Evolutionary conservation across 1,140 invertebrate species (phyloP).

Genomic region (Trachymyrmex cornetzi): DNA sequence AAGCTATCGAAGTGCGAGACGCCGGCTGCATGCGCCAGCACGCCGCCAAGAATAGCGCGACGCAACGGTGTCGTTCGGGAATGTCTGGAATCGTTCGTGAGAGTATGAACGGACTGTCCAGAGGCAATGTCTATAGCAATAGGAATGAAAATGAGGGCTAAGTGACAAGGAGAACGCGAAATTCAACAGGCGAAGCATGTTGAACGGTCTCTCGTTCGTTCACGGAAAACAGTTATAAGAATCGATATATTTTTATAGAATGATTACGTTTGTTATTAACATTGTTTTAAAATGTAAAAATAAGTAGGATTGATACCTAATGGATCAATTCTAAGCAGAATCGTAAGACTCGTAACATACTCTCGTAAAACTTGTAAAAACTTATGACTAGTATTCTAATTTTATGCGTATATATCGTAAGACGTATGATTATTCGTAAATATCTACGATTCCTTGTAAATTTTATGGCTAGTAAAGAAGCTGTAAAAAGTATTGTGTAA

Average conservation of each 20-base stretch:
- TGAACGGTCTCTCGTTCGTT: slow-evolving; percentile 33
- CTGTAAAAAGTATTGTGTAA: too few species aligned
- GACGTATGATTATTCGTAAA: too few species aligned
- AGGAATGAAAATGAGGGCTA: slow-evolving; percentile 58
- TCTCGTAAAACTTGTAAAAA: too few species aligned
- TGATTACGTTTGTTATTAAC: slow-evolving; percentile 10
- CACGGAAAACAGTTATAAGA: background rate
- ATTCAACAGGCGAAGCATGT: slow-evolving; percentile 42
- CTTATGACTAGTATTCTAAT: too few species aligned
- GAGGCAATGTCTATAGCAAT: slow-evolving; percentile 13
- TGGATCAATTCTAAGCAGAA: too few species aligned
- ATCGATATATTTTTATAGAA: slow-evolving; percentile 28
- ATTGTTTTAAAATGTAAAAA: background rate
- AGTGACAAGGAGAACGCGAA: background rate
- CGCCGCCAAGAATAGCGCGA: slow-evolving; percentile 77
- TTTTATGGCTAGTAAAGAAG: too few species aligned
- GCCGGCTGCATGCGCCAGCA: slow-evolving; percentile 70
- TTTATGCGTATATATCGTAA: too few species aligned
- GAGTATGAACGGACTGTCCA: slow-evolving; percentile 62
- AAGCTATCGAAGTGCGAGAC: slow-evolving; percentile 64
- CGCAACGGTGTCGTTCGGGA: slow-evolving; percentile 64
- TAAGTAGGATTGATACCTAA: background rate
- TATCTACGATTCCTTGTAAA: too few species aligned
- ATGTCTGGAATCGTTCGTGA: slow-evolving; percentile 77
- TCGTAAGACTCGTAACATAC: too few species aligned